Conservation (phyloP, 2,888 invertebrate species). For the Litoditis marina region DNA sequence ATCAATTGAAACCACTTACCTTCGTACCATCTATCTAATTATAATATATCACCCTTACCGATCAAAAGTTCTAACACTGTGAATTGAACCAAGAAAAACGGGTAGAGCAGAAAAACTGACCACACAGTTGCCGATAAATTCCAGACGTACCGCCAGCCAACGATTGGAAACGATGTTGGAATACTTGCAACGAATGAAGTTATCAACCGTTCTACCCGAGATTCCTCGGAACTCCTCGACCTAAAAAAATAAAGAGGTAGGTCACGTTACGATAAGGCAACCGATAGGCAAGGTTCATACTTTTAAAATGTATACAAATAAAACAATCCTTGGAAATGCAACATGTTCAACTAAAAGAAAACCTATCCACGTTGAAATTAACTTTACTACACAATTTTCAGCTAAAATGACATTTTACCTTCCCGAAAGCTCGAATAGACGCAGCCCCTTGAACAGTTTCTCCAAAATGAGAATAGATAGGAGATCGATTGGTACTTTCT, state of each 20-base stretch:
- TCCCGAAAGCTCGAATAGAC: constrained; percentile 61
- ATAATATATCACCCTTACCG: no score
- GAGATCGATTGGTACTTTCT: constrained; percentile 53
- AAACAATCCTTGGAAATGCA: no score
- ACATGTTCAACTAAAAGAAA: no score
- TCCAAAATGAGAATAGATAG: constrained; percentile 60
- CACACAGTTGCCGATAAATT: constrained; percentile 91
- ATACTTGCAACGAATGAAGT: constrained; percentile 42
- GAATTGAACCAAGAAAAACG: no score
- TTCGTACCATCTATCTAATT: no score
- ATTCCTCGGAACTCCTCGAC: constrained; percentile 23
- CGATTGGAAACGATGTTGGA: constrained; percentile 54
- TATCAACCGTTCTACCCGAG: constrained; percentile 28
- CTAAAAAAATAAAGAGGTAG: no score
- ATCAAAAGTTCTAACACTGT: no score
- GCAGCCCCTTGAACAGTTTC: constrained; percentile 65
- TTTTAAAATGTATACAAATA: no score
- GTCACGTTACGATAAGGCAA: no score
- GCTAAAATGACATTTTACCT: constrained; percentile 22
- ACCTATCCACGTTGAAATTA: no score
- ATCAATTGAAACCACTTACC: no score
- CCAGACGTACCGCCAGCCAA: constrained; percentile 91
- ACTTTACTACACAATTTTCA: not conserved
- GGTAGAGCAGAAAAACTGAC: constrained; percentile 69
- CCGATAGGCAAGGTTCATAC: no score